Percentiles rank a stretch among this genome's conserved stretches.
phyloP scores from a whole-genome alignment of 2,797 vertebrate species.

The Perdix hodgsoniae region DNA sequence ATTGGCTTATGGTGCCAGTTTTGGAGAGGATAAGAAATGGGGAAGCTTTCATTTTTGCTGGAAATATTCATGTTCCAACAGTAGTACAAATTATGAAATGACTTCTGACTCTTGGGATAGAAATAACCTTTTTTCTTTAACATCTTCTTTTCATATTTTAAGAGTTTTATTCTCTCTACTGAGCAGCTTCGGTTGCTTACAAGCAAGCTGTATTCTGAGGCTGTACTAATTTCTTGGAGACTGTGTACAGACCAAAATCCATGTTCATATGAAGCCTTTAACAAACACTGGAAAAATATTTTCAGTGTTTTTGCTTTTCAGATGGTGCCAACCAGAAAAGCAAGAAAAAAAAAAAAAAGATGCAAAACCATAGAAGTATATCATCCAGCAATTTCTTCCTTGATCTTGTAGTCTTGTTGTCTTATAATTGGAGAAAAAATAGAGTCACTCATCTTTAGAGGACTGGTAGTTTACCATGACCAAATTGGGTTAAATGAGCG shows the following conservation, averaged over 20 bases:
- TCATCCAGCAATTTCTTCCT: not conserved
- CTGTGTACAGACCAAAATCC: slow-evolving; percentile 21
- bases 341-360: not conserved
- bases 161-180: slow-evolving; percentile 65
- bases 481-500: not conserved
- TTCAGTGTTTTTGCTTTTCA: slow-evolving; percentile 19
- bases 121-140: slow-evolving; percentile 22
- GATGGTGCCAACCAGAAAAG: not conserved
- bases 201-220: not conserved
- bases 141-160: not conserved
- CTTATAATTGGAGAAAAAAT: slow-evolving; percentile 25
- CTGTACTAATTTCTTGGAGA: not conserved
- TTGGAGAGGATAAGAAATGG: not conserved
- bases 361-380: not conserved
- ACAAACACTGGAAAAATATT: slow-evolving; percentile 1
- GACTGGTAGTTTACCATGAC: not conserved
- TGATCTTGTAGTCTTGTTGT: not conserved
- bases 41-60: not conserved
- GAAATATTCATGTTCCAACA: not conserved
- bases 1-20: not conserved
- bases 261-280: not conserved
- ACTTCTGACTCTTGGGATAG: not conserved
- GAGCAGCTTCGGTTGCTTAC: slow-evolving; percentile 18
- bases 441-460: not conserved
- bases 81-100: not conserved